phyloP scores from a whole-genome alignment of 2,113 vertebrate genomes.

The Mobula birostris region DNA sequence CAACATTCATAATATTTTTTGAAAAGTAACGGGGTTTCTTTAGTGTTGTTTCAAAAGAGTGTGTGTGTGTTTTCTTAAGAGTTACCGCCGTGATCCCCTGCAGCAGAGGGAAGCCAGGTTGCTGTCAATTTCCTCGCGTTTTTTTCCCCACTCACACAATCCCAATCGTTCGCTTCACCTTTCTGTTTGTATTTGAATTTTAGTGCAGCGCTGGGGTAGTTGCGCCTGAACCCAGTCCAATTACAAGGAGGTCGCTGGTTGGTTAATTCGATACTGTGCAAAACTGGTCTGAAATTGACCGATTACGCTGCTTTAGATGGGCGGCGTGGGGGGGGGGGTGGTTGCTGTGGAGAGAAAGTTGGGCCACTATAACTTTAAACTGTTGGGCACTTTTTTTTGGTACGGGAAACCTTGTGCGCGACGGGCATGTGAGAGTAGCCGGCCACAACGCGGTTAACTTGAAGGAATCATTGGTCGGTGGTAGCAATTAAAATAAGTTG shows the following conservation, averaged over 20 bases:
- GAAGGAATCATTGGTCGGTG: slow-evolving; percentile 38
- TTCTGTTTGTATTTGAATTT: neutral
- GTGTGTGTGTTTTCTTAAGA: neutral
- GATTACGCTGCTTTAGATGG: neutral
- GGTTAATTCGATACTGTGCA: neutral
- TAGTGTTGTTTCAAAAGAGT: neutral
- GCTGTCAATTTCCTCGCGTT: neutral
- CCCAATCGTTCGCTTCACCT: slow-evolving; percentile 7
- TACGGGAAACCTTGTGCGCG: neutral
- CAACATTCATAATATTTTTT: neutral
- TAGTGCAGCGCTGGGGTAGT: neutral
- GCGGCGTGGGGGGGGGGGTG: too few species aligned
- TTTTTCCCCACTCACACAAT: neutral
- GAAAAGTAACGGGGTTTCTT: neutral
- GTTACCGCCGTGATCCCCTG: neutral
- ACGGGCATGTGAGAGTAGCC: neutral
- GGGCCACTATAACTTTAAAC: neutral
- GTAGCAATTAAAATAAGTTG: slow-evolving; percentile 63
- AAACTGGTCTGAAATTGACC: neutral
- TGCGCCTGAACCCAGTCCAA: slow-evolving; percentile 11
- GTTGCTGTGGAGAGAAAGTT: neutral
- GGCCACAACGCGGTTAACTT: neutral
- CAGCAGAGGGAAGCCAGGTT: neutral
- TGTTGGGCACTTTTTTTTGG: neutral
- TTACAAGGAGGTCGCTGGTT: neutral